Conservation (phyloP, 2,888 invertebrate species). For the Hypsopygia costalis region DNA sequence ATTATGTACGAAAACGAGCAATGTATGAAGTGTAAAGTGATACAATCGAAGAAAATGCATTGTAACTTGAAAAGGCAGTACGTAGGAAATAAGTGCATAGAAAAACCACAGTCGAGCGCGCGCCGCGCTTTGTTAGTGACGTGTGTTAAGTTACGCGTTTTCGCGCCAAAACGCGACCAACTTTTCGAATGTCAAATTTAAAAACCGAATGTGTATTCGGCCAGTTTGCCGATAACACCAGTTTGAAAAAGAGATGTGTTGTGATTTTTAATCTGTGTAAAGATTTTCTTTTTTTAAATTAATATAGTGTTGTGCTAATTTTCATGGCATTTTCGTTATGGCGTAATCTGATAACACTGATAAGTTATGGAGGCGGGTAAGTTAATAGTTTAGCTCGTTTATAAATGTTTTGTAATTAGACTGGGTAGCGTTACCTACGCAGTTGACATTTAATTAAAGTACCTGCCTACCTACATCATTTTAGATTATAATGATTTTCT, state of each 20-base stretch:
- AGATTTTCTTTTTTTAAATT: background rate
- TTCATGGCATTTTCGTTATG: background rate
- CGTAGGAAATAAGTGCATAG: slow-evolving; percentile 17
- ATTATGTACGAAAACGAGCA: slow-evolving; percentile 7
- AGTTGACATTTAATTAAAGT: slow-evolving; percentile 6
- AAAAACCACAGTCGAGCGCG: slow-evolving; percentile 54
- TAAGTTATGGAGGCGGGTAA: slow-evolving; percentile 36
- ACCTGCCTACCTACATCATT: no score
- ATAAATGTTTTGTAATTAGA: slow-evolving; percentile 7
- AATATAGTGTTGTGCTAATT: background rate
- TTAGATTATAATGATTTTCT: no score
- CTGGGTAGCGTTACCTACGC: background rate
- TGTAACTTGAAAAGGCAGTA: slow-evolving; percentile 9
- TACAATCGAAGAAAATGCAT: slow-evolving; percentile 13
- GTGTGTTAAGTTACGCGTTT: slow-evolving; percentile 37
- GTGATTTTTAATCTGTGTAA: slow-evolving; percentile 1
- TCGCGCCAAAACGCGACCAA: slow-evolving; percentile 51
- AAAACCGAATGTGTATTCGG: slow-evolving; percentile 23
- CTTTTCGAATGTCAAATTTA: slow-evolving; percentile 37
- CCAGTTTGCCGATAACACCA: slow-evolving; percentile 11
- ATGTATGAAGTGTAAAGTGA: slow-evolving; percentile 16
- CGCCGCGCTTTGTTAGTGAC: slow-evolving; percentile 37
- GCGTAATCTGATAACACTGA: slow-evolving; percentile 17
- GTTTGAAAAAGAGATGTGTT: slow-evolving; percentile 2
- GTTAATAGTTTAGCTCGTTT: slow-evolving; percentile 36